phyloP scores from a whole-genome alignment of 1,140 invertebrate species.

The Papilio polytes region DNA sequence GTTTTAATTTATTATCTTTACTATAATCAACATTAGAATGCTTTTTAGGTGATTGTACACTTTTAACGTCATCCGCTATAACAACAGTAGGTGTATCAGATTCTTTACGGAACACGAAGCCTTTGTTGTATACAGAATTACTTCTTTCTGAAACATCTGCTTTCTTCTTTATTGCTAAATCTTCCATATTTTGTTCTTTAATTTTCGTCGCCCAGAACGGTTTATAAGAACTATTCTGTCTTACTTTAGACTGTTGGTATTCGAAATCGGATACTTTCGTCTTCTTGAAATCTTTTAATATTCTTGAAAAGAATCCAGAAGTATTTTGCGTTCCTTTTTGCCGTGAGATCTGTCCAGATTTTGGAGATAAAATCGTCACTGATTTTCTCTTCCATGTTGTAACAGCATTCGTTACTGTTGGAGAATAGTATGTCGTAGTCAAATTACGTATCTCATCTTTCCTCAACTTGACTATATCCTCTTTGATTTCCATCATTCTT shows the following conservation, averaged over 20 bases:
- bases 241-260: slow-evolving; percentile 60
- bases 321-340: slow-evolving; percentile 42
- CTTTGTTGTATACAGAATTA: slow-evolving; percentile 49
- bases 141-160: slow-evolving; percentile 44
- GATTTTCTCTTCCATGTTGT: slow-evolving; percentile 69
- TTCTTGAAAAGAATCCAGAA: slow-evolving; percentile 57
- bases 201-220: slow-evolving; percentile 71
- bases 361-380: slow-evolving; percentile 63
- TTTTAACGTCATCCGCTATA: slow-evolving; percentile 41
- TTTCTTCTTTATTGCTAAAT: slow-evolving; percentile 45
- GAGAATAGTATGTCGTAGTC: slow-evolving; percentile 57
- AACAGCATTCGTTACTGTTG: slow-evolving; percentile 46
- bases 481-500: slow-evolving; percentile 60
- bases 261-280: slow-evolving; percentile 66
- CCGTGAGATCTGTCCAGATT: slow-evolving; percentile 58
- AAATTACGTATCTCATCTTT: slow-evolving; percentile 62
- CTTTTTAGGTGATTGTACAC: slow-evolving; percentile 47
- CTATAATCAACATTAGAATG: slow-evolving; percentile 56
- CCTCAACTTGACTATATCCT: slow-evolving; percentile 60
- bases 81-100: slow-evolving; percentile 51
- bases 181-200: slow-evolving; percentile 44
- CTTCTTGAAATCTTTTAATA: slow-evolving; percentile 66
- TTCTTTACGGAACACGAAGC: slow-evolving; percentile 54
- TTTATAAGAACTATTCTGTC: slow-evolving; percentile 64
- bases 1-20: slow-evolving; percentile 60